Percentiles rank a stretch among this genome's conserved stretches.
These are phyloP conservation scores for Grammomys surdaster DNA, from an alignment of 2,113 vertebrate species.

Conservation along the genomic window DNA sequence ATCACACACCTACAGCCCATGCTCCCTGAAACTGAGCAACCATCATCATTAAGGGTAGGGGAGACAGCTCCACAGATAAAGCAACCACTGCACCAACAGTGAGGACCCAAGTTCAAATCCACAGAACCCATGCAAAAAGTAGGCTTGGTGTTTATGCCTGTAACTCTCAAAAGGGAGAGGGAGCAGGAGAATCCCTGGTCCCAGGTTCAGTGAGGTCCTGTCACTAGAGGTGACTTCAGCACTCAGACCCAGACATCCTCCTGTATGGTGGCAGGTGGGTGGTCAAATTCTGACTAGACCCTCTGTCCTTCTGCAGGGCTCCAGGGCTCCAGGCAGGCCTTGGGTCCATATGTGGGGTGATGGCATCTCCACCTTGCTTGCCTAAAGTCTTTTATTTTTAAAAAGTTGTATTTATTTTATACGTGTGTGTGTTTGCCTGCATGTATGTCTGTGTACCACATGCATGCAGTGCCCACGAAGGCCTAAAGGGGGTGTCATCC, in stretches of 20 bases:
- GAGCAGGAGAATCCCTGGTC: too few relatives aligned
- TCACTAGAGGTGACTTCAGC: not conserved
- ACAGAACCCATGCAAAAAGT: not conserved
- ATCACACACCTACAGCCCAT: not conserved
- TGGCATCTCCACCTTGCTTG: not conserved
- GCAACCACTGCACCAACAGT: not conserved
- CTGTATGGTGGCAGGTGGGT: not conserved
- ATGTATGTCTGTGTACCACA: not conserved
- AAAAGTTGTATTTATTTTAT: not conserved
- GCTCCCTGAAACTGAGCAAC: not conserved
- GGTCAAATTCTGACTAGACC: not conserved
- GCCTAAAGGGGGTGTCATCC: too few relatives aligned
- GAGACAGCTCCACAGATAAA: not conserved
- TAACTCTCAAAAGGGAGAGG: too few relatives aligned
- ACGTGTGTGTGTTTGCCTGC: not conserved
- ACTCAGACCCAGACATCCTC: not conserved
- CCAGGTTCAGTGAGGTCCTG: not conserved
- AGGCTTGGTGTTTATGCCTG: not conserved
- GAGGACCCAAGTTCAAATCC: not conserved
- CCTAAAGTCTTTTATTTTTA: not conserved
- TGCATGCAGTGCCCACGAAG: too few relatives aligned
- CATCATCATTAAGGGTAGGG: not conserved
- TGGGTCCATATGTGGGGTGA: not conserved
- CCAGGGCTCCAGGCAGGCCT: not conserved
- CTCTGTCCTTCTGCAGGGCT: not conserved